Evolutionary conservation across 2,888 invertebrate species (phyloP).

Genomic region (Deilephila elpenor): DNA sequence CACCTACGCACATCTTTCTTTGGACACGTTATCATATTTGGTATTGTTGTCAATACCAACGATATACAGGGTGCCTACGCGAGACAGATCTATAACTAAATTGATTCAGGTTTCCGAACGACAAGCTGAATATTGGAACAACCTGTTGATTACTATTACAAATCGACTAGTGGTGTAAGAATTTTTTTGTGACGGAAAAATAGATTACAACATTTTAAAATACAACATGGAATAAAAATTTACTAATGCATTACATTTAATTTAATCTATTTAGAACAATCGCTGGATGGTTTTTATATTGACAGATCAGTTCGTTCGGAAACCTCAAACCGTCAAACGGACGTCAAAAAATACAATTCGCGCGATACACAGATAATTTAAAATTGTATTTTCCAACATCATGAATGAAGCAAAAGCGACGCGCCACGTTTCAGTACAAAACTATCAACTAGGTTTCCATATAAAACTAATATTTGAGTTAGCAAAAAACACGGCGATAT

Average conservation of each 20-base stretch:
- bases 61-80: conserved; percentile 38
- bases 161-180: too few species aligned
- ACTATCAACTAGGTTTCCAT: conserved; percentile 24
- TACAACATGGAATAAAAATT: too few species aligned
- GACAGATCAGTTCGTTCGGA: background rate
- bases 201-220: too few species aligned
- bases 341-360: conserved; percentile 23
- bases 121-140: background rate
- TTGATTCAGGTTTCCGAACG: conserved; percentile 42
- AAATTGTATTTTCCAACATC: conserved; percentile 6
- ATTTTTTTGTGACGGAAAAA: too few species aligned
- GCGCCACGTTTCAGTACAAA: conserved; percentile 18
- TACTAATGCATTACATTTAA: too few species aligned
- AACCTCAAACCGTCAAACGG: conserved; percentile 1
- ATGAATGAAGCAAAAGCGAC: conserved; percentile 14
- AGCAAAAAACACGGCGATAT: conserved; percentile 9
- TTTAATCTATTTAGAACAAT: too few species aligned
- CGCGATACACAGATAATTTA: conserved; percentile 1
- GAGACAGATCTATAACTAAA: conserved; percentile 59
- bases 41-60: conserved; percentile 59
- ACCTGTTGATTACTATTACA: background rate
- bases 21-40: conserved; percentile 75
- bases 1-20: conserved; percentile 64
- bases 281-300: background rate
- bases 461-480: conserved; percentile 22